Base-by-base conservation (phyloP, 2,113 vertebrate species). In the Excalfactoria chinensis region DNA sequence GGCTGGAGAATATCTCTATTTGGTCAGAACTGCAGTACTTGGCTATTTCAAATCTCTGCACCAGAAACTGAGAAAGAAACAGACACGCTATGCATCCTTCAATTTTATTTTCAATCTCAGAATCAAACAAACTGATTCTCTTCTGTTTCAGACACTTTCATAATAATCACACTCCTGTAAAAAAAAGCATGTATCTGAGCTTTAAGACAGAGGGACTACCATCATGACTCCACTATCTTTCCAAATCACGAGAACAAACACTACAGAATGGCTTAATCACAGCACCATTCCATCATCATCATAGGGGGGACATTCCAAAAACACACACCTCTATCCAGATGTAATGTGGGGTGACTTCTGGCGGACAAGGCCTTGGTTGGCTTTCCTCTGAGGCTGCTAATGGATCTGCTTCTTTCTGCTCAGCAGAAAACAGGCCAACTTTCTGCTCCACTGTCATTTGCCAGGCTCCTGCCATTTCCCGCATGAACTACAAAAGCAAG, bases 1-100 rank as follows among this genome's bases (percentile, higher is more conserved):
- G 97, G 87, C 98, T 97, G 55, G 98, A 98, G 96, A 99, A 99
- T 86, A 99, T 99, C 97, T 99, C 99, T 95, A 99, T 98, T 89
- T 99, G 99, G 97, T 99, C 99, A 7, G 98, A 98, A 78, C 99
- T 99, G 97, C 99, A 99, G 97, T 99, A 99, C 86, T 99, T 99
- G 75, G 99, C 99, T 26, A 99, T 99, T 96, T 99, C 99, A 91
- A 99, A 99, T 41, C 99, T 98, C 95, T 99, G 99, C 85, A 99
- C 98, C 96, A 99, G 97, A 95, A 99, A 99, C 99, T 99, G 94
- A 49, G 58, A 70, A 69, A 73, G 43, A 94, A 34, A 93, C 37
- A 93, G 67, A 88, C 13, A 60, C 2, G 13, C 25, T 11, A 13
- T 59, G 53, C 71, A 34, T 91, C 72, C 55, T 93, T 59, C 0